Conservation (phyloP, 2,797 vertebrate species). For the Triplophysa bombifrons region DNA sequence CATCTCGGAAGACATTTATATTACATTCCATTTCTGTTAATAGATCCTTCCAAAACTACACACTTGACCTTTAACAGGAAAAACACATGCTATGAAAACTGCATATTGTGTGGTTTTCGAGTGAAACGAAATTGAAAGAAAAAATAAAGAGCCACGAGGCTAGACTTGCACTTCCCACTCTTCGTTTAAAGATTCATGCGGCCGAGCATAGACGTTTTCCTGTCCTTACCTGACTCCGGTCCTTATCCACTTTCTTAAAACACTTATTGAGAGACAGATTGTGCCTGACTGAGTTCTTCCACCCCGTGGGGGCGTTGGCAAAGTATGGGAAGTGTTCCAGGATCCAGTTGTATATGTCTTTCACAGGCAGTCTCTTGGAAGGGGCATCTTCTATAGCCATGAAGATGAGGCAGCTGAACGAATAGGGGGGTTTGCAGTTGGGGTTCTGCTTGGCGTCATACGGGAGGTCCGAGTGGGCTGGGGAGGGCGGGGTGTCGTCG, state of each 20-base stretch:
- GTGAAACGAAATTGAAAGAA: neutral
- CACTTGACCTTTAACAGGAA: too few species aligned
- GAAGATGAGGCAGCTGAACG: conserved; percentile 93
- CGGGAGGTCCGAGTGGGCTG: conserved; percentile 83
- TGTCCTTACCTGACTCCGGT: conserved; percentile 86
- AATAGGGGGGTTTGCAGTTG: conserved; percentile 89
- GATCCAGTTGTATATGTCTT: conserved; percentile 94
- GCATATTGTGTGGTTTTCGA: neutral
- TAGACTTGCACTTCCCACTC: conserved; percentile 27
- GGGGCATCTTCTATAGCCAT: conserved; percentile 93
- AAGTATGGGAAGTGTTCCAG: conserved; percentile 92
- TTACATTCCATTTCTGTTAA: too few species aligned
- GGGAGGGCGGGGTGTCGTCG: conserved; percentile 84
- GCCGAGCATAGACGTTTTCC: neutral
- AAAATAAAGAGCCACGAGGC: neutral
- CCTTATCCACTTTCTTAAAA: conserved; percentile 93
- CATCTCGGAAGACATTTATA: too few species aligned
- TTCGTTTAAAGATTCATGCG: conserved; percentile 24
- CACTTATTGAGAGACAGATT: conserved; percentile 91
- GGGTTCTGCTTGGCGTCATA: conserved; percentile 89
- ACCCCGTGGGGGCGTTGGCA: conserved; percentile 87
- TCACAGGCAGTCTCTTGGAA: conserved; percentile 86
- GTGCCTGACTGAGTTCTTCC: conserved; percentile 92
- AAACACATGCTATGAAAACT: neutral
- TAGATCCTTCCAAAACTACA: too few species aligned